Evolutionary conservation across 2,113 vertebrate genomes (phyloP).

Genomic region (Odocoileus hemionus): DNA sequence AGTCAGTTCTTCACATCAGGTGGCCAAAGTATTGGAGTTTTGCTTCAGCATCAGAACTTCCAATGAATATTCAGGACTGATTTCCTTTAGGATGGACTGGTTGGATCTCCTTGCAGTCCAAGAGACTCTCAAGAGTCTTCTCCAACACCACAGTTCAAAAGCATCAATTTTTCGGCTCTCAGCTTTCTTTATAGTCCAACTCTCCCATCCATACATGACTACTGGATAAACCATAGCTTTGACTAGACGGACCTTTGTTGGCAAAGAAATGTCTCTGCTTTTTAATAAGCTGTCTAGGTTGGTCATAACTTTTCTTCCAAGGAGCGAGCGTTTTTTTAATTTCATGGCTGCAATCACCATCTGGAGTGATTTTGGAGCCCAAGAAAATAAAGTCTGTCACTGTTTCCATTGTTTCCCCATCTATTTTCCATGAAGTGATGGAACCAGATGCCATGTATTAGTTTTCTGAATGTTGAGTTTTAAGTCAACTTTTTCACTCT

Average conservation of each 20-base stretch:
- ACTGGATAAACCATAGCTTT: background rate
- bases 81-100: background rate
- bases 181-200: background rate
- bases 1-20: background rate
- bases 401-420: background rate
- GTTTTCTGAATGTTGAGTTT: background rate
- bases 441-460: background rate
- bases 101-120: background rate
- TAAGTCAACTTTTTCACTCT: background rate
- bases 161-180: fast-evolving
- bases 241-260: background rate
- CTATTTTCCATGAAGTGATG: background rate
- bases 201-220: background rate
- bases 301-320: background rate
- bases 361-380: background rate
- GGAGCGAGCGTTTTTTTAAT: background rate
- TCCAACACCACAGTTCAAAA: background rate
- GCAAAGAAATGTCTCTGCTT: background rate
- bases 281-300: background rate
- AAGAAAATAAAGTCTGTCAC: background rate
- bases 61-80: background rate
- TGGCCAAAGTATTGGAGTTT: background rate
- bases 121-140: background rate
- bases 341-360: background rate
- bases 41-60: background rate